Evolutionary conservation across 2,113 vertebrate species (phyloP).

Genomic region (Lagopus leucura): DNA sequence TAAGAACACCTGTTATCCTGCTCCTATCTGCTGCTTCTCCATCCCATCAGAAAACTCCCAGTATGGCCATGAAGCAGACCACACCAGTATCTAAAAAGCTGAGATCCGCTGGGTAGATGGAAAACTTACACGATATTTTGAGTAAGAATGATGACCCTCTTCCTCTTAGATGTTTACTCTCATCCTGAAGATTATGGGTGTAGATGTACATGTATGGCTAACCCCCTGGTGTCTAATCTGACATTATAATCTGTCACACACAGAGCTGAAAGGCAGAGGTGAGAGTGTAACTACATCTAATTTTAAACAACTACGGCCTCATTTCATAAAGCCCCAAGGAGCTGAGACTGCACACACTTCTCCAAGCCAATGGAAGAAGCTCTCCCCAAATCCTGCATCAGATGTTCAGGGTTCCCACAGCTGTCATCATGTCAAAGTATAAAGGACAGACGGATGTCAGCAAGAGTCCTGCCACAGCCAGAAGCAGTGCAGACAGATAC

Average conservation of each 20-base stretch:
- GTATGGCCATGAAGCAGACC: neutral
- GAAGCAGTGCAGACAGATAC: neutral
- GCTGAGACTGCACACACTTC: neutral
- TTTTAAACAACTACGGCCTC: neutral
- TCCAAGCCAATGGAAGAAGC: neutral
- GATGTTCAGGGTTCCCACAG: neutral
- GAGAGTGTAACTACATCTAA: neutral
- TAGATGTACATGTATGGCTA: rapidly evolving
- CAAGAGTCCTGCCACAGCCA: neutral
- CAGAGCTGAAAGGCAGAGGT: neutral
- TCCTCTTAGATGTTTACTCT: neutral
- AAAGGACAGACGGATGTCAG: neutral
- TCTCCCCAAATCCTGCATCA: neutral
- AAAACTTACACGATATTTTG: neutral
- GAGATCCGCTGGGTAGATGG: neutral
- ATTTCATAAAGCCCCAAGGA: neutral
- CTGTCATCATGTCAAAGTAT: neutral
- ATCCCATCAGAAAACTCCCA: neutral
- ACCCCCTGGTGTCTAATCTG: neutral
- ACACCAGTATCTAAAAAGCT: rapidly evolving
- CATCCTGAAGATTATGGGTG: neutral
- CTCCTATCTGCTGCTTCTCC: neutral
- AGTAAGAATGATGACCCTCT: neutral
- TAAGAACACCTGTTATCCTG: neutral
- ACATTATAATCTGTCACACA: neutral